Base-by-base conservation (phyloP, 2,888 invertebrate species). In the Drosophila borborema region DNA sequence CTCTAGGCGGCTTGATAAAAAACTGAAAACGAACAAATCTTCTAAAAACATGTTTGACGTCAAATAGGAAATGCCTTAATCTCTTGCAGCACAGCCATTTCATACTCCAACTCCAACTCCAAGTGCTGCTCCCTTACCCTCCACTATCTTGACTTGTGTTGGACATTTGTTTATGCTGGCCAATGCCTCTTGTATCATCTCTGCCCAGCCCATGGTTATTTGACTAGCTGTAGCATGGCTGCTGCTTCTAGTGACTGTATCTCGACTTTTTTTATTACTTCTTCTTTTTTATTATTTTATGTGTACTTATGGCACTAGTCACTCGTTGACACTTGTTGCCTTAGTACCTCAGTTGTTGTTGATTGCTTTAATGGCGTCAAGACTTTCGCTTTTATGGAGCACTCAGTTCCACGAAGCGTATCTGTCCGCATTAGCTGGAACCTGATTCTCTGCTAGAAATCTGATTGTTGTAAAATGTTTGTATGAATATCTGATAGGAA, bases 321-420 rank as follows among this genome's bases (percentile, higher is more conserved):
- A 80, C 55, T 66, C 76, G 88, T 82, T 86, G 89, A 86, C 86
- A 86, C 89, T 86, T 87, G 78, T 72, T 81, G 68, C 74, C 79
- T 68, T 64, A 67, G n/a, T 51, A 60, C 58, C 28, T 28, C 28
- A 53, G 40, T 41, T 63, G 34, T 43, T 71, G 54, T 69, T 89
- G 84, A 83, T 81, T 77, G 67, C 89, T 64, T 77, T 80, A 87
- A 90, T 89, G 90, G 87, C 90, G 87, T 87, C 86, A 87, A 89
- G 86, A 89, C 88, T 86, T 89, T 87, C 90, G 86, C 79, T 89
- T 89, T 89, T 86, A 88, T 85, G 87, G 88, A 70, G 71, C 78
- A 87, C 74, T 72, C 72, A 74, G 55, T 86, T 87, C 86, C 67
- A 86, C 72, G 86, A 89, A 84, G 20, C 72, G 31, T 81, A 79